Evolutionary conservation across 2,797 vertebrate genomes (phyloP).

Genomic region (Scolopax rusticola): DNA sequence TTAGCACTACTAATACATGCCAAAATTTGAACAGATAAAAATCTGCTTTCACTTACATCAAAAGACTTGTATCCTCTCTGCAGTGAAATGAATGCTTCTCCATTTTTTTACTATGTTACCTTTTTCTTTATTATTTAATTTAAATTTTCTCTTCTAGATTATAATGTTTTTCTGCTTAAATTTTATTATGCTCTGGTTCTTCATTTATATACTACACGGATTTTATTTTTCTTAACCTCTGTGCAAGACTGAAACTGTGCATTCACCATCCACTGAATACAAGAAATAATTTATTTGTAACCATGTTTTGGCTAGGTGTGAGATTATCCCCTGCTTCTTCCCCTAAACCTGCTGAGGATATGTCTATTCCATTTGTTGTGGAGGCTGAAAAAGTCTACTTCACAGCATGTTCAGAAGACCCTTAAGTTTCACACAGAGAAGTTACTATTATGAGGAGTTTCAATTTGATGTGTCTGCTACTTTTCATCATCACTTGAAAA

Average conservation of each 20-base stretch:
- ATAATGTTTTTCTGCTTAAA: background rate
- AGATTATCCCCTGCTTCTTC: background rate
- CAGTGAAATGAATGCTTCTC: background rate
- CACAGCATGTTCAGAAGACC: background rate
- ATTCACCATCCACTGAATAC: background rate
- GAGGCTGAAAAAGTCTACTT: background rate
- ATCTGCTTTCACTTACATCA: background rate
- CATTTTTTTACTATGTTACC: background rate
- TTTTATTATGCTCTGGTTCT: background rate
- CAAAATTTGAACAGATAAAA: background rate
- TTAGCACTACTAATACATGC: background rate
- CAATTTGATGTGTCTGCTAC: background rate
- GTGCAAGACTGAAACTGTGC: background rate
- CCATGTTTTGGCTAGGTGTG: background rate
- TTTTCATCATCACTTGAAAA: background rate
- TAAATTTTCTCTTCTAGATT: background rate
- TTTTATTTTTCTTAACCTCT: background rate
- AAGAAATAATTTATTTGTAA: background rate
- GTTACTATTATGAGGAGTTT: background rate
- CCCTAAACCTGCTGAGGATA: background rate
- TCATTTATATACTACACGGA: background rate
- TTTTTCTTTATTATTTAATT: background rate
- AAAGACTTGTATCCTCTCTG: background rate
- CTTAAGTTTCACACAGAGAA: background rate
- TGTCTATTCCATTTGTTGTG: background rate